Conservation (phyloP, 2,113 vertebrate genomes). For the Mixornis gularis region DNA sequence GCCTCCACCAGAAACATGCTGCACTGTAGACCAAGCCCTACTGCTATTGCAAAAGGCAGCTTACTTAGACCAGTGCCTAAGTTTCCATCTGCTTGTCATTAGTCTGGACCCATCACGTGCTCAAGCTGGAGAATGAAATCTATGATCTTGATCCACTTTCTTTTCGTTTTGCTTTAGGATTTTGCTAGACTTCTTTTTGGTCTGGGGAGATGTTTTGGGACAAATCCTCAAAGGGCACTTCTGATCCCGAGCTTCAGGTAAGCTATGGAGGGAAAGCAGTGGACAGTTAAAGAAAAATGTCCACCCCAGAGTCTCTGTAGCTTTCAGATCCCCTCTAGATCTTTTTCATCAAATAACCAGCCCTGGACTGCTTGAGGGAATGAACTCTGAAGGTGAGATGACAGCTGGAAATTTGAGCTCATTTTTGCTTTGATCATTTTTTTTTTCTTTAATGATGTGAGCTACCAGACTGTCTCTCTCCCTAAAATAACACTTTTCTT, state of each 20-base stretch:
- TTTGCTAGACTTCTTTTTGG: neutral
- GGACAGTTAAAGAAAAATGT: neutral
- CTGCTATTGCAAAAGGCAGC: conserved; percentile 8
- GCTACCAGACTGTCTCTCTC: neutral
- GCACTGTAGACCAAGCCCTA: neutral
- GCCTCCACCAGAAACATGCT: conserved; percentile 5
- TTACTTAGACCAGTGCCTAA: conserved; percentile 2
- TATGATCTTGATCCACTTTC: neutral
- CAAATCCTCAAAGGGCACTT: neutral
- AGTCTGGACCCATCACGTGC: neutral
- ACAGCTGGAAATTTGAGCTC: neutral
- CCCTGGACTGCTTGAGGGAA: neutral
- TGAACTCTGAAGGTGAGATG: neutral
- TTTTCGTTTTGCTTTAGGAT: neutral
- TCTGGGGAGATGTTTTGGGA: neutral
- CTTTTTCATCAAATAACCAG: neutral
- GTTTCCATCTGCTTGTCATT: conserved; percentile 44
- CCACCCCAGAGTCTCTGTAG: neutral
- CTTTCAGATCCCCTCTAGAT: neutral
- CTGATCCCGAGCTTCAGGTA: neutral
- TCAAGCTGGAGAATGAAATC: neutral
- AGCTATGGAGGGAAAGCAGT: neutral
- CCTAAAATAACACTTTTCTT: neutral
- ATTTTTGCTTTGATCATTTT: neutral
- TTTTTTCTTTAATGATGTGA: conserved; percentile 5